Evolutionary conservation across 2,797 vertebrate species (phyloP), one percentile per base, ranked within the genome.

Genomic region (Leuciscus waleckii): DNA sequence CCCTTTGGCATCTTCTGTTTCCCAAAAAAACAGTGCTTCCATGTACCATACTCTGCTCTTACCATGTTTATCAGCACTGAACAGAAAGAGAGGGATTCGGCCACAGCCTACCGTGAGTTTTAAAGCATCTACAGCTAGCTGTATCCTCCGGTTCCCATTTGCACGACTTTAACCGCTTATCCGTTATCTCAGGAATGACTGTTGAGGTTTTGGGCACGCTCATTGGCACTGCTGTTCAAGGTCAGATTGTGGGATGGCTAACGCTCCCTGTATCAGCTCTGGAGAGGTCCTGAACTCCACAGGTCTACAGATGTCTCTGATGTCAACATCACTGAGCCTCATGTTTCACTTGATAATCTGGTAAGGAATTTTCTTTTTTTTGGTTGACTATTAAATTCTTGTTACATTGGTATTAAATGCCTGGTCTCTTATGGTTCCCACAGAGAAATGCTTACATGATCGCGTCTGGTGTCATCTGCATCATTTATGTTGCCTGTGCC

Each of bases 1-100:
- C 54, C 43, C 2, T n/a, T n/a, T 37, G 71, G 1, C 69, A 77
- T 56, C 29, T n/a, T 41, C n/a, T 76, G 19, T 32, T 14, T 32
- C 35, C 35, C 29, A 41, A 19, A 46, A 39, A 67, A 29, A 63
- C 95, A 99, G 98, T 99, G 98, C 81, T 99, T 98, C 93, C 98
- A 99, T 0, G 98, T 99, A 86, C 98, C 98, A 1, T 99, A 99
- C 93, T 99, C 98, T 0, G 96, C 98, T 0, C 97, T 99, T 86
- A 99, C 98, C 88, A 99, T 99, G 98, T 99, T 99, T 93, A 98
- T 99, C 94, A 99, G 95, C 94, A 94, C 90, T 0, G 96, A 98
- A 86, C 98, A 99, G 93, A 97, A 97, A 0, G 98, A 99, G 89
- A 93, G 98, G 37, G 98, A 99, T 92, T 99, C 98, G 0, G 97